Evolutionary conservation across 2,797 vertebrate genomes (phyloP).

Genomic region (Cynopterus sphinx): DNA sequence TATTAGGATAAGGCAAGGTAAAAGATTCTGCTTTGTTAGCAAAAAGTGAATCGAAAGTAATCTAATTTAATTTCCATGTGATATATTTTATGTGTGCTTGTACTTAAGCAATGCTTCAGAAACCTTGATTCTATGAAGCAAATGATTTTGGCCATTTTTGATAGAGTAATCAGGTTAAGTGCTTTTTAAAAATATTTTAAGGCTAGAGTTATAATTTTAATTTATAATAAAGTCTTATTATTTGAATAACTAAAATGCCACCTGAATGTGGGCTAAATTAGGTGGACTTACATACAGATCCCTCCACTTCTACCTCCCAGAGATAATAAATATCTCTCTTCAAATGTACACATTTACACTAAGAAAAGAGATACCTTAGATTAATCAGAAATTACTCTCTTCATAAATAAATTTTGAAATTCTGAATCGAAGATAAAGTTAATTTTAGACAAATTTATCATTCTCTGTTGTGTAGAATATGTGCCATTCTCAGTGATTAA

Average conservation of each 20-base stretch:
- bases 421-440: neutral
- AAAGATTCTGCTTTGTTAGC: conserved; percentile 53
- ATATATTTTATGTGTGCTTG: conserved; percentile 59
- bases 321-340: neutral
- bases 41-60: conserved; percentile 62
- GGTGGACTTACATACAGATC: neutral
- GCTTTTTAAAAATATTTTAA: neutral
- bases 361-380: neutral
- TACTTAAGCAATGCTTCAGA: conserved; percentile 51
- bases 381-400: neutral
- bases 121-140: neutral
- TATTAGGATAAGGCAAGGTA: neutral
- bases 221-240: conserved; percentile 47
- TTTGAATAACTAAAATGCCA: neutral
- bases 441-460: neutral
- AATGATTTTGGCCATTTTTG: neutral
- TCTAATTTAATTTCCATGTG: conserved; percentile 59
- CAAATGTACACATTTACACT: neutral
- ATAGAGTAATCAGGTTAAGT: neutral
- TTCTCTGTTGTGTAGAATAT: neutral
- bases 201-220: neutral
- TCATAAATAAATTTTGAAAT: neutral
- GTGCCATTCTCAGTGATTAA: neutral
- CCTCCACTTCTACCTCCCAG: neutral
- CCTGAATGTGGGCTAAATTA: neutral